phyloP scores from a whole-genome alignment of 37 sponge, comb jelly and placozoan species.

The Haliclona indistincta region DNA sequence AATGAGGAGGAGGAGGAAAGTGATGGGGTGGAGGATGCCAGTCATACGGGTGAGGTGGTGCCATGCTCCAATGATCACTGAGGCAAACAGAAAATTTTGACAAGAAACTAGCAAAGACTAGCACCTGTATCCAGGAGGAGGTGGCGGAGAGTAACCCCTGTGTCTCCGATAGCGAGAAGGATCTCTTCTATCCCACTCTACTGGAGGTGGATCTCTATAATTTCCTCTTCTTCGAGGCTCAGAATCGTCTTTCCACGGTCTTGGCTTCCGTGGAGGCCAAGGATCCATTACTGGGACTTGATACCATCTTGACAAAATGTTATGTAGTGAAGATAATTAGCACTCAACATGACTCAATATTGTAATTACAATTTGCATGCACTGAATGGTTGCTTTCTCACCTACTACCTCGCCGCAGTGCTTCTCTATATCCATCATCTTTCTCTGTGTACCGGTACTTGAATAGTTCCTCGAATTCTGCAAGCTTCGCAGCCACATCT shows the following conservation, averaged over 20 bases:
- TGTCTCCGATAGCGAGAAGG: too few relatives aligned
- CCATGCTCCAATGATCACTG: too few relatives aligned
- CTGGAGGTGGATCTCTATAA: conserved; percentile 4
- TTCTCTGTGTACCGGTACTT: conserved; percentile 36
- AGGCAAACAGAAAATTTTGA: too few relatives aligned
- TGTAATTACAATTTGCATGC: too few relatives aligned
- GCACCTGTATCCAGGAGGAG: neutral
- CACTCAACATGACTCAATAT: neutral
- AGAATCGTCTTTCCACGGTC: neutral
- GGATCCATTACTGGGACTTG: conserved; percentile 27
- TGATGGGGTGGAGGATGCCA: too few relatives aligned
- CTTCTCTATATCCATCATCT: conserved; percentile 26
- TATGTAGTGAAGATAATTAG: neutral
- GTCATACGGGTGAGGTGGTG: too few relatives aligned
- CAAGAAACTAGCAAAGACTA: too few relatives aligned
- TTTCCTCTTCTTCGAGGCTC: neutral
- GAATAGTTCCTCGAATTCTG: conserved; percentile 23
- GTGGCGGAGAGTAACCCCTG: too few relatives aligned
- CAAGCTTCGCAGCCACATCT: conserved; percentile 17
- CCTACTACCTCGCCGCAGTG: conserved; percentile 7
- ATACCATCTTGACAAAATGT: neutral
- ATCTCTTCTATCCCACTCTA: neutral
- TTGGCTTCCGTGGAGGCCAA: conserved; percentile 19
- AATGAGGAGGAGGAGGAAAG: too few relatives aligned
- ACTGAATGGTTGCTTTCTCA: too few relatives aligned